Conservation (phyloP, 2,113 vertebrate species). For the Festucalex cinctus region DNA sequence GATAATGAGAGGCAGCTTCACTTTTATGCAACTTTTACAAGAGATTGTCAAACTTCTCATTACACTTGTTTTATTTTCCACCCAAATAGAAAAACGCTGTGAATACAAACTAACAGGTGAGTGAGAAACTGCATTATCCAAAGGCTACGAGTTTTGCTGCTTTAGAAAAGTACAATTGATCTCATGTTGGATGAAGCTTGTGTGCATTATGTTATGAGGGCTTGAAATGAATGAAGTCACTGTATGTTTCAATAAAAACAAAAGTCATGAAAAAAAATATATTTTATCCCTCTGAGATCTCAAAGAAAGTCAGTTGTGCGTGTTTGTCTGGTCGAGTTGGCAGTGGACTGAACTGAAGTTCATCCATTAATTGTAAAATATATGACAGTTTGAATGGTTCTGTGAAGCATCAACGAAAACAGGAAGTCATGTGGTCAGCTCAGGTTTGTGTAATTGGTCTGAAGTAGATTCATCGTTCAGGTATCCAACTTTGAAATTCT, state of each 20-base stretch:
- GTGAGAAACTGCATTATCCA: background rate
- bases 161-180: conserved; percentile 1
- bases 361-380: background rate
- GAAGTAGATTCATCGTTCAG: too few species aligned
- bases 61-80: background rate
- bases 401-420: background rate
- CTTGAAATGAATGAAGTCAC: conserved; percentile 48
- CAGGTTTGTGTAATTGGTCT: too few species aligned
- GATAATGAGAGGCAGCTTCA: background rate
- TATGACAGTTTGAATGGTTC: background rate
- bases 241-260: conserved; percentile 25
- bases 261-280: background rate
- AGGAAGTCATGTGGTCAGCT: background rate
- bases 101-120: background rate
- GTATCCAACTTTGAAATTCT: too few species aligned
- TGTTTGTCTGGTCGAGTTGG: conserved; percentile 10
- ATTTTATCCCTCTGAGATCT: conserved; percentile 40
- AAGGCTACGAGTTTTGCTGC: background rate
- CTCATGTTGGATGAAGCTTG: background rate
- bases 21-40: background rate
- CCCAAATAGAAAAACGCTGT: background rate
- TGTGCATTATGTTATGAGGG: conserved; percentile 1
- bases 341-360: background rate
- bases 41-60: background rate
- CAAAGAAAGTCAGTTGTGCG: background rate